A percentile compares a stretch with the other conserved stretches of the same genome.
Conservation (phyloP, 2,113 vertebrate genomes). For the Sula dactylatra region DNA sequence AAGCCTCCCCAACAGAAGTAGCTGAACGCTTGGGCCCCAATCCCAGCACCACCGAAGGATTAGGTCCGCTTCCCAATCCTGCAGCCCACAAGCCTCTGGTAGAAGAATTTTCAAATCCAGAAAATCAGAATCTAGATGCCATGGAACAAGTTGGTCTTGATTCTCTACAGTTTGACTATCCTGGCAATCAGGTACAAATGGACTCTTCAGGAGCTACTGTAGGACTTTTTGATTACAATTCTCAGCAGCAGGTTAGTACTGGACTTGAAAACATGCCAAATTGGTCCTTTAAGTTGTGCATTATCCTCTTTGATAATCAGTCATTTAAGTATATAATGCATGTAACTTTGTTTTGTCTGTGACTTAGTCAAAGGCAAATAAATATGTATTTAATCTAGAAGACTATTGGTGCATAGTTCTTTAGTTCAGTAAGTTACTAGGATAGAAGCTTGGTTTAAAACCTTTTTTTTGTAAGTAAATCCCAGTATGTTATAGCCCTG, state of each 20-base stretch:
- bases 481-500: neutral
- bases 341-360: neutral
- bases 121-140: slow-evolving; percentile 90
- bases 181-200: slow-evolving; percentile 95
- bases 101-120: slow-evolving; percentile 93
- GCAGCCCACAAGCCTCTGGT: slow-evolving; percentile 82
- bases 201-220: slow-evolving; percentile 93
- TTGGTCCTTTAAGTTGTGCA: neutral
- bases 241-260: slow-evolving; percentile 93
- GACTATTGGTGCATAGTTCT: neutral
- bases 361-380: neutral
- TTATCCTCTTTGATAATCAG: neutral
- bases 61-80: slow-evolving; percentile 87
- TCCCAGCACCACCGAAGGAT: slow-evolving; percentile 85
- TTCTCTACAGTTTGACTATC: slow-evolving; percentile 96
- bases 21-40: slow-evolving; percentile 89
- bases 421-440: neutral
- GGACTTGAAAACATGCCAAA: neutral
- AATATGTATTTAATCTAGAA: neutral
- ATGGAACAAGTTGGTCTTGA: slow-evolving; percentile 95
- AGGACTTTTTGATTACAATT: slow-evolving; percentile 95
- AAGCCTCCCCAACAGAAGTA: slow-evolving; percentile 94
- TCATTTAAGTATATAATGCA: neutral
- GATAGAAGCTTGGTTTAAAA: neutral
- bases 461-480: neutral